These are phyloP conservation scores for Pithys albifrons DNA, from an alignment of 2,113 vertebrate species.

Conservation along the genomic window DNA sequence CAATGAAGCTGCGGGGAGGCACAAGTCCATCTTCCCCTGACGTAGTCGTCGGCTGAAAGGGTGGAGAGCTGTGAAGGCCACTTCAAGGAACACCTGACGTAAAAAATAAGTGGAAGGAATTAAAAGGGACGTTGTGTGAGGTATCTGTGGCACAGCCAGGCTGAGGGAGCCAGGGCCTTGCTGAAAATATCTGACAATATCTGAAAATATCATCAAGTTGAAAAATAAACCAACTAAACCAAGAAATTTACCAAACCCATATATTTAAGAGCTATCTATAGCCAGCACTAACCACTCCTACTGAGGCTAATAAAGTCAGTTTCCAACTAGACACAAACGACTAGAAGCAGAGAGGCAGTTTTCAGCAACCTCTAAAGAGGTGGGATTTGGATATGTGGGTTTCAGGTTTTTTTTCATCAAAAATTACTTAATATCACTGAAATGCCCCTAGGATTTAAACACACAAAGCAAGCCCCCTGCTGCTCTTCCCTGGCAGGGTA, in stretches of 20 bases:
- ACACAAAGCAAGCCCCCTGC: background rate
- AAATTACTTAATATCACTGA: background rate
- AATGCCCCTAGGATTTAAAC: background rate
- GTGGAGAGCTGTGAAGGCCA: constrained; percentile 81
- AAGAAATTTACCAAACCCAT: constrained; percentile 41
- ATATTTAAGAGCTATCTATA: constrained; percentile 54
- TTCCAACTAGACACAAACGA: constrained; percentile 69
- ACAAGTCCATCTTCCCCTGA: constrained; percentile 69
- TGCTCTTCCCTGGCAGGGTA: background rate
- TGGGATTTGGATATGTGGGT: background rate
- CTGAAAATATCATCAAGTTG: background rate
- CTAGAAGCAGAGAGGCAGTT: constrained; percentile 52
- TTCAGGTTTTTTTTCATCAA: background rate
- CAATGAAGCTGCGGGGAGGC: constrained; percentile 77
- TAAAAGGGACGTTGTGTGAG: background rate
- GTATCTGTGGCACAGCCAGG: background rate
- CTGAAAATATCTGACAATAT: background rate
- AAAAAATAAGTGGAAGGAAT: constrained; percentile 40
- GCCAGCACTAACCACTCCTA: constrained; percentile 58
- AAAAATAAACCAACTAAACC: constrained; percentile 49
- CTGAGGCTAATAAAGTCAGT: constrained; percentile 65
- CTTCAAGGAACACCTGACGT: constrained; percentile 76
- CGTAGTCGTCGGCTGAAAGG: constrained; percentile 53
- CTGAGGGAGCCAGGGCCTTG: background rate
- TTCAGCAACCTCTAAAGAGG: constrained; percentile 54